Conservation (phyloP, 2,797 vertebrate species). For the Catharus ustulatus region DNA sequence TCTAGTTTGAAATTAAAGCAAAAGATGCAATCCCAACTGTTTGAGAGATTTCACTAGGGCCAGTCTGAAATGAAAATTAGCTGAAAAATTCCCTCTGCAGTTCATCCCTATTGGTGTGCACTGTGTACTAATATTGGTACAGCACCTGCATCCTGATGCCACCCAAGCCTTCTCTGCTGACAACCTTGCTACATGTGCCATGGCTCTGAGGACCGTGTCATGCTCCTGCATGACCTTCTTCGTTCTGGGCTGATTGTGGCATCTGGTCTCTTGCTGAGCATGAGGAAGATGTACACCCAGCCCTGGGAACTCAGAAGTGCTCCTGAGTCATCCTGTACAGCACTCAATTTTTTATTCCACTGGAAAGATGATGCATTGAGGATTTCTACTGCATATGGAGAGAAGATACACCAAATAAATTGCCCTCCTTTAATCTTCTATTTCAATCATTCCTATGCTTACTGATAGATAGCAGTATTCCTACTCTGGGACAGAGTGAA, state of each 20-base stretch:
- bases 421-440: not conserved
- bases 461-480: not conserved
- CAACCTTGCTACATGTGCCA: fast-evolving
- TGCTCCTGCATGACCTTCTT: not conserved
- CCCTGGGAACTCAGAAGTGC: not conserved
- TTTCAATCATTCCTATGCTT: not conserved
- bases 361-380: not conserved
- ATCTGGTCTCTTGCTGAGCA: not conserved
- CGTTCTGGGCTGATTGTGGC: not conserved
- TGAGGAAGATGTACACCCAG: not conserved
- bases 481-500: not conserved
- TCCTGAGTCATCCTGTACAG: not conserved
- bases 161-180: not conserved
- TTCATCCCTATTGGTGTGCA: not conserved
- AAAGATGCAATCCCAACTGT: not conserved
- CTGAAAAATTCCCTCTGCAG: not conserved
- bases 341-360: not conserved
- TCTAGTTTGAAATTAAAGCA: not conserved
- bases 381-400: not conserved
- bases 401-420: not conserved
- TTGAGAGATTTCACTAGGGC: not conserved
- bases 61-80: not conserved
- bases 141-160: not conserved
- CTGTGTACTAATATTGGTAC: not conserved
- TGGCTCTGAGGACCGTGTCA: not conserved